phyloP scores from a whole-genome alignment of 2,888 invertebrate species.

The Lacanobia oleracea region DNA sequence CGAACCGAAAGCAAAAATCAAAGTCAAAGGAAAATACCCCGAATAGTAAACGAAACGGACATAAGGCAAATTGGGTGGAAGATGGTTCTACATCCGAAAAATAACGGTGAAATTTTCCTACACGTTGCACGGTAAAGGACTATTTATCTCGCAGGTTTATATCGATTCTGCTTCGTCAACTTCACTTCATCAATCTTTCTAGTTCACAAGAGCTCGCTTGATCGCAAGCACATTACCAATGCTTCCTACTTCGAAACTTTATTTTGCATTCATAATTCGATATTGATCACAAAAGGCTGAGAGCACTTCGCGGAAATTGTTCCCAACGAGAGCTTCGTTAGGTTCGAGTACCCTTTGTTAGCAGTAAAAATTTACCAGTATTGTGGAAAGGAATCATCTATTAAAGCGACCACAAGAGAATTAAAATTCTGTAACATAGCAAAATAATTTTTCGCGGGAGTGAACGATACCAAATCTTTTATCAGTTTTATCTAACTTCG shows the following conservation, averaged over 20 bases:
- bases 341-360: slow-evolving; percentile 9
- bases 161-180: slow-evolving; percentile 56
- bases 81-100: slow-evolving; percentile 17
- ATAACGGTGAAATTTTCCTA: slow-evolving; percentile 39
- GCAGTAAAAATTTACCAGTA: slow-evolving; percentile 1
- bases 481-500: slow-evolving; percentile 54
- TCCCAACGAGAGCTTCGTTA: slow-evolving; percentile 1
- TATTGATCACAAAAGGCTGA: slow-evolving; percentile 14
- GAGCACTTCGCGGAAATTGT: slow-evolving; percentile 2
- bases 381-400: slow-evolving; percentile 13
- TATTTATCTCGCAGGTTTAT: slow-evolving; percentile 38
- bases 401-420: slow-evolving; percentile 1
- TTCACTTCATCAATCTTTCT: slow-evolving; percentile 56
- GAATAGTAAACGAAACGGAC: slow-evolving; percentile 16
- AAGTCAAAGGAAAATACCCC: slow-evolving; percentile 8
- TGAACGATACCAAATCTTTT: slow-evolving; percentile 58
- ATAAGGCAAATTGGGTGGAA: slow-evolving; percentile 33
- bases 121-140: slow-evolving; percentile 24
- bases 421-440: slow-evolving; percentile 16
- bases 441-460: slow-evolving; percentile 41
- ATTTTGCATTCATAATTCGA: slow-evolving; percentile 33
- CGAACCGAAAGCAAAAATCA: not conserved
- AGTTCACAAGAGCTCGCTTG: slow-evolving; percentile 31
- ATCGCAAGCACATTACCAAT: slow-evolving; percentile 39
- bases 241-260: slow-evolving; percentile 24